Conservation (phyloP, 2,888 invertebrate genomes). For the Rhimphoctona megacephalus region DNA sequence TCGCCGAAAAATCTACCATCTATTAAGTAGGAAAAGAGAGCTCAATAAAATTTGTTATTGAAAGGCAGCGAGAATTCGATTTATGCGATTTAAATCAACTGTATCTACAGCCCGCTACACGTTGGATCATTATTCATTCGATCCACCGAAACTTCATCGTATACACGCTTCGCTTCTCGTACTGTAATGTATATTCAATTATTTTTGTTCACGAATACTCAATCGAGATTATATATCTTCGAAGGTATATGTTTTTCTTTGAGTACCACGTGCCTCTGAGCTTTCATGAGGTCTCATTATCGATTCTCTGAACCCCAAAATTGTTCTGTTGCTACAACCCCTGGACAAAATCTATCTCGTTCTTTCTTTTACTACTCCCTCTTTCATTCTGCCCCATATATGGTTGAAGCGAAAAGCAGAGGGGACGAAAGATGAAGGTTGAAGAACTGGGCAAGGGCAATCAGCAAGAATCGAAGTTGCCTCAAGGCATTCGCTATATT, state of each 20-base stretch:
- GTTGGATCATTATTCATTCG: conserved; percentile 9
- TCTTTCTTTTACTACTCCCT: neutral
- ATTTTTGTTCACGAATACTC: conserved; percentile 15
- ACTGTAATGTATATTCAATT: conserved; percentile 5
- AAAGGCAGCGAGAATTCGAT: conserved; percentile 11
- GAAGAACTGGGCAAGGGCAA: conserved; percentile 68
- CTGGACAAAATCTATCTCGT: conserved; percentile 16
- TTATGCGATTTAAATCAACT: neutral
- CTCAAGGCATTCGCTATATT: conserved; percentile 72
- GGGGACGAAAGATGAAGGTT: conserved; percentile 41
- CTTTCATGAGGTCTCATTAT: conserved; percentile 50
- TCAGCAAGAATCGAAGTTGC: conserved; percentile 70
- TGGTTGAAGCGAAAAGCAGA: conserved; percentile 18
- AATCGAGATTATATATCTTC: neutral
- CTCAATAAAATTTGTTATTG: conserved; percentile 19
- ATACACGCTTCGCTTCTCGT: neutral
- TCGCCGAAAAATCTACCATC: conserved; percentile 36
- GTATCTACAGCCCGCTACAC: neutral
- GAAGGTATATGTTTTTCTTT: conserved; percentile 24
- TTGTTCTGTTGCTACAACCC: conserved; percentile 32
- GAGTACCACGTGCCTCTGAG: conserved; percentile 13
- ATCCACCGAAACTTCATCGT: neutral
- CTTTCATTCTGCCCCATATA: neutral
- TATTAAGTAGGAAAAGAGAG: neutral
- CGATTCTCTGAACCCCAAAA: conserved; percentile 34